Evolutionary conservation across 2,797 vertebrate genomes (phyloP).

Genomic region (Scarus forsteni): DNA sequence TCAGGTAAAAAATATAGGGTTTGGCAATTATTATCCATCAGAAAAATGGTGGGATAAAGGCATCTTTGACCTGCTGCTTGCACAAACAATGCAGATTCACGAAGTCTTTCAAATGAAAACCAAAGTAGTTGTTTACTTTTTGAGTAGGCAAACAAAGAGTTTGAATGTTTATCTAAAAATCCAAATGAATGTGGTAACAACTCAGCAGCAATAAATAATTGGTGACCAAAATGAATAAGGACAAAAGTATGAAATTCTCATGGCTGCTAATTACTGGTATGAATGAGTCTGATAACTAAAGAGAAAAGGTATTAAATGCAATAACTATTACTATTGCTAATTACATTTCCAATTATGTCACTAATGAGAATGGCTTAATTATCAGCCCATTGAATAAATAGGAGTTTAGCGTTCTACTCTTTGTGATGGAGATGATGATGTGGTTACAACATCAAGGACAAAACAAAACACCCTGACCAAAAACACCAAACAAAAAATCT

Average conservation of each 20-base stretch:
- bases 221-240: slow-evolving; percentile 66
- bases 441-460: slow-evolving; percentile 49
- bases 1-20: background rate
- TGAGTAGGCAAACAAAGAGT: slow-evolving; percentile 3
- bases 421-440: slow-evolving; percentile 66
- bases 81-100: background rate
- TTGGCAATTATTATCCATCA: background rate
- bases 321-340: slow-evolving; percentile 87
- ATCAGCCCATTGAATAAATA: slow-evolving; percentile 80
- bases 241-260: slow-evolving; percentile 79
- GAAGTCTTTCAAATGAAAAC: background rate
- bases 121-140: background rate
- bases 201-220: slow-evolving; percentile 59
- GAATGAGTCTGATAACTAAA: slow-evolving; percentile 82
- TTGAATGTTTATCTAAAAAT: slow-evolving; percentile 53
- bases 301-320: slow-evolving; percentile 85
- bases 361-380: slow-evolving; percentile 86
- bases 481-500: slow-evolving; percentile 33
- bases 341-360: slow-evolving; percentile 88
- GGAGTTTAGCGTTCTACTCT: slow-evolving; percentile 65
- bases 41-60: background rate
- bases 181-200: slow-evolving; percentile 31
- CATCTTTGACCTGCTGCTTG: background rate
- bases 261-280: slow-evolving; percentile 80
- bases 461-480: slow-evolving; percentile 39